Conservation (phyloP, 2,888 invertebrate genomes). For the Criorhina ranunculi region DNA sequence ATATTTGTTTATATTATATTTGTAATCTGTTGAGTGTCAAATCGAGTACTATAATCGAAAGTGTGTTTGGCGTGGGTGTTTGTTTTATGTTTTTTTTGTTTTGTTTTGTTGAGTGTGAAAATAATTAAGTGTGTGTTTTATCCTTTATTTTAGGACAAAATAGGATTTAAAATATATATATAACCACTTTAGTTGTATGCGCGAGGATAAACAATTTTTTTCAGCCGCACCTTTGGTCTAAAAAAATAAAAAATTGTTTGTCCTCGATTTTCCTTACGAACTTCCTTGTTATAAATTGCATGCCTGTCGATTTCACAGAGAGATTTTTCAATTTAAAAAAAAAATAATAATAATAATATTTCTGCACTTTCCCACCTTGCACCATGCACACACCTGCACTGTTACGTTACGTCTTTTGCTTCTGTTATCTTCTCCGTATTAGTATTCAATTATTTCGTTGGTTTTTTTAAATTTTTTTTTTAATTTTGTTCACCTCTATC, state of each 20-base stretch:
- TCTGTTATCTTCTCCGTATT: slow-evolving; percentile 45
- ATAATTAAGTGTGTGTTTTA: slow-evolving; percentile 37
- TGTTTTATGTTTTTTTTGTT: slow-evolving; percentile 5
- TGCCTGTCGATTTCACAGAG: slow-evolving; percentile 58
- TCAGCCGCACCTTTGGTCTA: background rate
- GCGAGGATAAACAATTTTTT: slow-evolving; percentile 1
- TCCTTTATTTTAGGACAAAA: slow-evolving; percentile 34
- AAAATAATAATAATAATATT: slow-evolving; percentile 48
- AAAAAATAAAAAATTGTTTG: slow-evolving; percentile 18
- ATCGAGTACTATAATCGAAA: slow-evolving; percentile 22
- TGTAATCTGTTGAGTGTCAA: slow-evolving; percentile 55
- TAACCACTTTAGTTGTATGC: slow-evolving; percentile 7
- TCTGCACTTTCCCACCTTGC: slow-evolving; percentile 69
- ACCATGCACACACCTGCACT: slow-evolving; percentile 72
- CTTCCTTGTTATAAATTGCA: slow-evolving; percentile 64
- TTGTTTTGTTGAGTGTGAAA: slow-evolving; percentile 45
- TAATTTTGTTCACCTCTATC: slow-evolving; percentile 5
- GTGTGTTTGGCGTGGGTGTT: slow-evolving; percentile 58
- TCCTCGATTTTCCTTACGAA: slow-evolving; percentile 23
- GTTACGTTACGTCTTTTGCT: slow-evolving; percentile 37
- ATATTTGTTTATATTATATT: slow-evolving; percentile 25
- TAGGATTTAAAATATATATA: slow-evolving; percentile 25
- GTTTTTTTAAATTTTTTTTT: slow-evolving; percentile 11
- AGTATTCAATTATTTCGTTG: slow-evolving; percentile 58
- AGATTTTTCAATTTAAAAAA: slow-evolving; percentile 64